phyloP scores from a whole-genome alignment of 64 coral and sea anemone species.

The Pocillopora damicornis region DNA sequence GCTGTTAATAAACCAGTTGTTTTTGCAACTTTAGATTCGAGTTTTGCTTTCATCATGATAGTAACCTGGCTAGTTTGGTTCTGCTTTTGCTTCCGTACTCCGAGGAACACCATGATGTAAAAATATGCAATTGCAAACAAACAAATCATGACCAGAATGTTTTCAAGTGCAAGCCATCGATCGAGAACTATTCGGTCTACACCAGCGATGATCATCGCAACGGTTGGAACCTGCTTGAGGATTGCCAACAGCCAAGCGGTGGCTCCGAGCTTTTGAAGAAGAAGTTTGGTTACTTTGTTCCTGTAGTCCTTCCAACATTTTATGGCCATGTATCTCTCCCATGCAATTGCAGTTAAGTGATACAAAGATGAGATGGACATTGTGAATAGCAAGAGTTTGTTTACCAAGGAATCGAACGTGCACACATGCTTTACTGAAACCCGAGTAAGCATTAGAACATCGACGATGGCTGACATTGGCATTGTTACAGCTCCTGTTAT shows the following conservation, averaged over 20 bases:
- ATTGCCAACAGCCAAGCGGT: not conserved
- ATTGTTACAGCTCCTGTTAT: not conserved
- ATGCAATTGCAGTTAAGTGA: not conserved
- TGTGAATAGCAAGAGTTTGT: not conserved
- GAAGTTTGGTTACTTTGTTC: not conserved
- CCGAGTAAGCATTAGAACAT: not conserved
- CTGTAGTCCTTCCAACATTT: not conserved
- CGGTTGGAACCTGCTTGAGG: not conserved
- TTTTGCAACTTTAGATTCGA: not conserved
- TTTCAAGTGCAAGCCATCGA: not conserved
- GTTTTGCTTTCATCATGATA: not conserved
- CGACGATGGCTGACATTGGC: not conserved
- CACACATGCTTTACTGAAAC: not conserved
- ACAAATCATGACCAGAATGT: not conserved
- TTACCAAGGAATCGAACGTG: not conserved
- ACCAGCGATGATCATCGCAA: not conserved
- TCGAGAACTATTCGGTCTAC: not conserved
- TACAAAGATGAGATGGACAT: not conserved
- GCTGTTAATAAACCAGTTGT: not conserved
- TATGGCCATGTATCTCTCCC: not conserved
- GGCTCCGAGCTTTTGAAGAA: not conserved
- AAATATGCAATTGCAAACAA: not conserved
- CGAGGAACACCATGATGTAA: not conserved
- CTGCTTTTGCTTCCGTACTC: not conserved
- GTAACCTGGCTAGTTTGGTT: not conserved